Percentiles rank a stretch among this genome's conserved stretches.
These are phyloP conservation scores for Atta texana DNA, from an alignment of 1,140 invertebrate species.

Conservation along the genomic window DNA sequence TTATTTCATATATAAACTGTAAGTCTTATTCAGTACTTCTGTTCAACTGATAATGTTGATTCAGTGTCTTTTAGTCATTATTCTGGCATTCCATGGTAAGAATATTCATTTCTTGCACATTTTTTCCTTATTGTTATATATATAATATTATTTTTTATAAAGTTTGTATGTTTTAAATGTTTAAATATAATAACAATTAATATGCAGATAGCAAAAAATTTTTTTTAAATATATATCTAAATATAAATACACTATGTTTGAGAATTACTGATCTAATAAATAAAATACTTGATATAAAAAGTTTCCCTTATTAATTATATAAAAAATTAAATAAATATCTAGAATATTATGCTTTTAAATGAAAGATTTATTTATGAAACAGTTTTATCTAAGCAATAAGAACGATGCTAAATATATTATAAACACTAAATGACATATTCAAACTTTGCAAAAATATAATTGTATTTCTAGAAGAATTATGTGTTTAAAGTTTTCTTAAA, in stretches of 20 bases:
- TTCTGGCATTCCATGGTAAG: slow-evolving; percentile 76
- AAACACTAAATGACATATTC: background rate
- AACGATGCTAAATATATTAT: background rate
- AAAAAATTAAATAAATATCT: background rate
- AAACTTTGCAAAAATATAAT: background rate
- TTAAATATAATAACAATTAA: background rate
- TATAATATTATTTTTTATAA: background rate
- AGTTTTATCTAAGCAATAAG: background rate
- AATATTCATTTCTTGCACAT: background rate
- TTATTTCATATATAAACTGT: slow-evolving; percentile 66
- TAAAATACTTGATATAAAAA: background rate
- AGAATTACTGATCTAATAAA: background rate
- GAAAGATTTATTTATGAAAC: background rate
- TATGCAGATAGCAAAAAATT: background rate
- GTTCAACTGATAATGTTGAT: slow-evolving; percentile 68
- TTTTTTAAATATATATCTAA: background rate
- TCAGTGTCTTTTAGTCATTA: slow-evolving; percentile 57
- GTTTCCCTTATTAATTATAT: slow-evolving; percentile 1
- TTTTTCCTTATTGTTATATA: too few species aligned
- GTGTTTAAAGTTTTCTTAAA: background rate
- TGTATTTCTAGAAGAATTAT: background rate
- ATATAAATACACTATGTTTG: background rate
- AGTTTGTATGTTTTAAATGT: background rate
- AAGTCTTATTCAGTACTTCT: background rate
- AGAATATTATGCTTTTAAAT: background rate